Evolutionary conservation across 2,888 invertebrate genomes (phyloP).

Genomic region (Drosophila borealis): DNA sequence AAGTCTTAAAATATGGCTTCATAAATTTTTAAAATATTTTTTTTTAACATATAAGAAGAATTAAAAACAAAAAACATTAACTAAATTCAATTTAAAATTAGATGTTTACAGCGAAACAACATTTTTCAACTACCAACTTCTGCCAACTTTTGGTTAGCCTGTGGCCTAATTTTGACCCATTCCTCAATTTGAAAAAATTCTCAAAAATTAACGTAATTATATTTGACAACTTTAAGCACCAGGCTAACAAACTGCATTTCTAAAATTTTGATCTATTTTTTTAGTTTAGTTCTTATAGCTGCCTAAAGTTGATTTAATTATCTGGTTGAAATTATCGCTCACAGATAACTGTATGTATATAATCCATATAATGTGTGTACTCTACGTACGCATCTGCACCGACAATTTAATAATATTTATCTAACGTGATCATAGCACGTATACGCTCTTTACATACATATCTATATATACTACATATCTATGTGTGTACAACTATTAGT

Average conservation of each 20-base stretch:
- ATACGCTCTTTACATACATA: not conserved
- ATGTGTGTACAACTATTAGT: not conserved
- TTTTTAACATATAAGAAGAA: too few species aligned
- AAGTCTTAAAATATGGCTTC: too few species aligned
- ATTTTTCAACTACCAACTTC: not conserved
- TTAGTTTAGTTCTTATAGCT: not conserved
- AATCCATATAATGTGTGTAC: too few species aligned
- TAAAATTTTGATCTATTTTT: too few species aligned
- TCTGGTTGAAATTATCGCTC: not conserved
- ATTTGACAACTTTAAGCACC: not conserved
- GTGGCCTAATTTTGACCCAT: not conserved
- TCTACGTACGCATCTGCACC: not conserved
- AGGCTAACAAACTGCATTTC: not conserved
- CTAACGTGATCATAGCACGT: slow-evolving; percentile 49
- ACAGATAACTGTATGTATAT: too few species aligned
- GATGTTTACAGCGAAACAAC: too few species aligned
- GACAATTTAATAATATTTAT: slow-evolving; percentile 70
- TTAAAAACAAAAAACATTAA: too few species aligned
- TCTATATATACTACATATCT: slow-evolving; percentile 7
- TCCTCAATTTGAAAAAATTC: not conserved
- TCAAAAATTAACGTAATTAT: not conserved
- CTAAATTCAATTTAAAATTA: too few species aligned
- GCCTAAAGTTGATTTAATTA: not conserved
- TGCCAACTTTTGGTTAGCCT: not conserved
- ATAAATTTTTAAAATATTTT: too few species aligned